Percentiles rank a stretch among this genome's conserved stretches.
These are phyloP conservation scores for Lochmaea crataegi DNA, from an alignment of 2,888 invertebrate species.

Conservation along the genomic window DNA sequence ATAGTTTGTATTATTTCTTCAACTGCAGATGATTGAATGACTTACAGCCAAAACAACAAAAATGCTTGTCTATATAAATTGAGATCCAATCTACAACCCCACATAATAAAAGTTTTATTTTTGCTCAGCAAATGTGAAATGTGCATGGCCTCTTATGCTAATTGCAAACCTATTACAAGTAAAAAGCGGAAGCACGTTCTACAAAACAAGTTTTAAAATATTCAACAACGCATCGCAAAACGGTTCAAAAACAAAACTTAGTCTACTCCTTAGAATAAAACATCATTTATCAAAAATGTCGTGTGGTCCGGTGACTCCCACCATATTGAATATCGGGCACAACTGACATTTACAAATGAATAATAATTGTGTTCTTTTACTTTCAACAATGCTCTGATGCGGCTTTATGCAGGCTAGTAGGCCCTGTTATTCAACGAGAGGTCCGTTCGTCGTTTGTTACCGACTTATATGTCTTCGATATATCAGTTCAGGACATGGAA, in stretches of 20 bases:
- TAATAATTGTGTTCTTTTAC: conserved; percentile 67
- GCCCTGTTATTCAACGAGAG: conserved; percentile 52
- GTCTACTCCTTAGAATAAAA: conserved; percentile 62
- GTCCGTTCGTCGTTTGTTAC: conserved; percentile 49
- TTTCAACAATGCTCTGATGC: conserved; percentile 61
- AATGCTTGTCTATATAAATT: no score
- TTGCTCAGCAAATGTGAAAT: conserved; percentile 22
- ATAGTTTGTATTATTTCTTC: no score
- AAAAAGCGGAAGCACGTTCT: conserved; percentile 46
- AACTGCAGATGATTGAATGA: no score
- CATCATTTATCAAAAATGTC: conserved; percentile 66
- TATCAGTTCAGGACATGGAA: conserved; percentile 11
- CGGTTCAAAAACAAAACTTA: conserved; percentile 57
- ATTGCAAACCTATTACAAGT: conserved; percentile 43
- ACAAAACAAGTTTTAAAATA: conserved; percentile 57
- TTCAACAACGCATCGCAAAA: conserved; percentile 62
- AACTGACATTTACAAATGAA: conserved; percentile 67
- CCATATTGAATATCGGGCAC: conserved; percentile 67
- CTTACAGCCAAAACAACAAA: no score
- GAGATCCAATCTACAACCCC: no score
- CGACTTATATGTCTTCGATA: conserved; percentile 17
- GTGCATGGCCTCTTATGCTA: conserved; percentile 36
- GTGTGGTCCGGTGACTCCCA: conserved; percentile 66
- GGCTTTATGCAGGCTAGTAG: conserved; percentile 57
- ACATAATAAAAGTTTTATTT: no score